Percentiles rank a stretch among this genome's conserved stretches.
Evolutionary conservation across 2,113 vertebrate species (phyloP).

Genomic region (Coptodon rendalli): DNA sequence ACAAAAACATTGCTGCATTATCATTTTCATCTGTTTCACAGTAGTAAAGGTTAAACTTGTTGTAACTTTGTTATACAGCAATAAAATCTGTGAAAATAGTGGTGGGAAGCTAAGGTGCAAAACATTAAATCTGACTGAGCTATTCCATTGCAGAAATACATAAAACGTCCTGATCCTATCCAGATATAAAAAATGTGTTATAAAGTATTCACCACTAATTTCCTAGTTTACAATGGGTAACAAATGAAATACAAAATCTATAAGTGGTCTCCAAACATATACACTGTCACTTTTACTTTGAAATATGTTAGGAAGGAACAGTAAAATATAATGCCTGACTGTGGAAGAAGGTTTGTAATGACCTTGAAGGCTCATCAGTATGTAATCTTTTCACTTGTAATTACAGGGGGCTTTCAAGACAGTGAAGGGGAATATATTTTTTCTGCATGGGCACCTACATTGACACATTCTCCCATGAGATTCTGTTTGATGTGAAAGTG

Average conservation of each 20-base stretch:
- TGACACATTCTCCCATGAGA: constrained; percentile 67
- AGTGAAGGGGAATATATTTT: constrained; percentile 58
- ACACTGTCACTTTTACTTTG: background rate
- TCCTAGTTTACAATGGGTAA: background rate
- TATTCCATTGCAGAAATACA: background rate
- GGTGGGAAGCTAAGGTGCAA: background rate
- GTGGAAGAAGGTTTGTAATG: constrained; percentile 9
- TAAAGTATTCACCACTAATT: background rate
- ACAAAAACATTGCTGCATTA: background rate
- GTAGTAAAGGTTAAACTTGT: background rate
- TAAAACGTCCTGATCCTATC: background rate
- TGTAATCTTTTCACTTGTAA: constrained; percentile 50
- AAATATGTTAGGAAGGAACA: background rate
- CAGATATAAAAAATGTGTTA: background rate
- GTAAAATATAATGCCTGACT: constrained; percentile 7
- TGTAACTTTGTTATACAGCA: background rate
- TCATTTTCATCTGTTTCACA: background rate
- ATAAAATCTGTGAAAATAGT: background rate
- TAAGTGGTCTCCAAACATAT: background rate
- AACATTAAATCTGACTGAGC: background rate
- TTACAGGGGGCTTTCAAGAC: constrained; percentile 39
- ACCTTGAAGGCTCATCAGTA: constrained; percentile 58
- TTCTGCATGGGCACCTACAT: constrained; percentile 63
- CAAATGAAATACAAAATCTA: background rate
- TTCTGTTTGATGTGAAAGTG: constrained; percentile 69